Base-by-base conservation (phyloP, 2,797 vertebrate genomes). In the Danio kyathit region DNA sequence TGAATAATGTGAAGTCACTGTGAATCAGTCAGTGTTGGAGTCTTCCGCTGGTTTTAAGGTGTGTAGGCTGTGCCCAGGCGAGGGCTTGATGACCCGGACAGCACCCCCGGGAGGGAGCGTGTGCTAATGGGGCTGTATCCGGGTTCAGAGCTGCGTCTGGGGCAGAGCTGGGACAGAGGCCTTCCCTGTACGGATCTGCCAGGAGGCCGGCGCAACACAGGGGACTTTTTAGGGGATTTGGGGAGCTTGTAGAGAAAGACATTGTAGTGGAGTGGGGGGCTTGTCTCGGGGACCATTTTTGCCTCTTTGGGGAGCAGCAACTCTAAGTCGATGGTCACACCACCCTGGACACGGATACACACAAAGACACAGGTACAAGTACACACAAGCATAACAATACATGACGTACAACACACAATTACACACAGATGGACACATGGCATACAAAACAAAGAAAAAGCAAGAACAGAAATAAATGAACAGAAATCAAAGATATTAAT, bases 301-400 rank as follows among this genome's bases (percentile, higher is more conserved):
- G 85, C 91, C 19, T 95, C 92, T 88, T 94, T 94, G 65, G 93
- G 94, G 67, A 95, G 91, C 57, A 94, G 92, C 70, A 94, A 92
- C 86, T 95, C 92, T 89, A 95, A 88, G 75, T 92, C 94, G 74
- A 95, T 94, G 83, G 93, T 95, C 81, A 94, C 93, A 73, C 90
- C 93, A 71, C 90, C 92, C 93, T 95, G 91, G 85, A 84, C 83
- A 87, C 81, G 89, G 65, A 90, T 60, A 80, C 66, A 90, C 80
- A 84, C 76, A 79, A 79, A 90, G 80, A 91, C 86, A 81, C 82
- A 85, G 72, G 21, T 11, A 60, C 57, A 74, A 86, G 48, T 60
- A 82, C 77, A 81, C 81, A 89, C 70, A 79, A 76, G 87, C 84
- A 83, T 83, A 89, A 86, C 61, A 84, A 85, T 83, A 88, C 59